Conservation (phyloP, 2,113 vertebrate species). For the Patagioenas fasciata region DNA sequence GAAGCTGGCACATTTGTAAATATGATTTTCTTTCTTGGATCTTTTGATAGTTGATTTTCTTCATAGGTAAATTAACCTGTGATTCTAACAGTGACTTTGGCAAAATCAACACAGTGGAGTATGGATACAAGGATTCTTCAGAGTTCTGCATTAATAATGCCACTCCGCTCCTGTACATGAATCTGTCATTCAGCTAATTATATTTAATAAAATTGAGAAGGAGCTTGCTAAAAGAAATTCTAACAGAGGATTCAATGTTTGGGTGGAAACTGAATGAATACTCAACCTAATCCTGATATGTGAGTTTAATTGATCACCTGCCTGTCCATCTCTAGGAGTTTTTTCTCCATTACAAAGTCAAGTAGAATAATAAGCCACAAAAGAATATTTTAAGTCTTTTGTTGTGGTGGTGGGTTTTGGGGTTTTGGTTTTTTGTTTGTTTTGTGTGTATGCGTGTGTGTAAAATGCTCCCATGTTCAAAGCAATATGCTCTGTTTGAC, state of each 20-base stretch:
- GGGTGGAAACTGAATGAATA: neutral
- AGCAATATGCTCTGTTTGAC: neutral
- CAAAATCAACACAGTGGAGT: neutral
- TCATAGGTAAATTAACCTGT: conserved; percentile 46
- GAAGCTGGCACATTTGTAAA: conserved; percentile 59
- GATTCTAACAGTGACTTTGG: conserved; percentile 18
- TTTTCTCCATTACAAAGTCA: neutral
- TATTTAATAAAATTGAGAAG: neutral
- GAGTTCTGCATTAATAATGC: conserved; percentile 2
- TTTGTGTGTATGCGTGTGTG: too few relatives aligned
- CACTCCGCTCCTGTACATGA: neutral
- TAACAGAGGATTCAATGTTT: neutral
- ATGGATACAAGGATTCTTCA: conserved; percentile 18
- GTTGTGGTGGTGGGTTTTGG: too few relatives aligned
- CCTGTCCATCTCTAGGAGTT: neutral
- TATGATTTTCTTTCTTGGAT: conserved; percentile 37
- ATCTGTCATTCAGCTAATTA: neutral
- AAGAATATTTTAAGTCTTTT: neutral
- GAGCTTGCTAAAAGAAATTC: neutral
- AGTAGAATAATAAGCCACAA: neutral
- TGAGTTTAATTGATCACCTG: neutral
- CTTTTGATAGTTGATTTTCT: conserved; percentile 53
- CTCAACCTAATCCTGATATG: neutral
- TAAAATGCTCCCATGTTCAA: neutral
- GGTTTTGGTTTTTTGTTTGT: neutral